Evolutionary conservation across 2,113 vertebrate species (phyloP).

Genomic region (Eidolon helvum): DNA sequence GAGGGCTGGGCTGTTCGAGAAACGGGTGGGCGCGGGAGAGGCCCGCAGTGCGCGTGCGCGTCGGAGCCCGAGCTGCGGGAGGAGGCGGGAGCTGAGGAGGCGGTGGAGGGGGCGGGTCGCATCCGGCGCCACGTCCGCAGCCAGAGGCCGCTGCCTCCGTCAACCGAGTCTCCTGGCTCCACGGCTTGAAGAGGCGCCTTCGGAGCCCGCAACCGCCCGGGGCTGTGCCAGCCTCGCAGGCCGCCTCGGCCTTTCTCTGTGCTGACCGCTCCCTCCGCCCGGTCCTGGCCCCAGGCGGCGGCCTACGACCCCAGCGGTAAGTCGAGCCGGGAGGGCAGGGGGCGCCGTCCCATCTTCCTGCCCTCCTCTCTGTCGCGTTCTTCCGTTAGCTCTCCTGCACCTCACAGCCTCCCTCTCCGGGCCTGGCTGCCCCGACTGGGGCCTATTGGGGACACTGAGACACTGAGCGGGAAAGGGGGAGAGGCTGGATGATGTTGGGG

Average conservation of each 20-base stretch:
- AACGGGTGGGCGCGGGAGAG: conserved; percentile 24
- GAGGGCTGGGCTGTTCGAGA: not conserved
- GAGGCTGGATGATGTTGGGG: not conserved
- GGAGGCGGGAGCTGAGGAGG: conserved; percentile 56
- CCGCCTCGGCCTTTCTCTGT: not conserved
- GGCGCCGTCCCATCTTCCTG: not conserved
- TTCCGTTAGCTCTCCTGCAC: not conserved
- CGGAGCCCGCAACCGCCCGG: not conserved
- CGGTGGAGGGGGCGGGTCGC: conserved; percentile 73
- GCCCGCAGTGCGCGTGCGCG: conserved; percentile 41
- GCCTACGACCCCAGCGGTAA: conserved; percentile 52
- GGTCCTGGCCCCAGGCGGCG: not conserved
- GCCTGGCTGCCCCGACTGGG: not conserved
- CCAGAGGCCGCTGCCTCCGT: conserved; percentile 56
- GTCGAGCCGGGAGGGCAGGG: not conserved
- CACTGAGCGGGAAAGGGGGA: not conserved
- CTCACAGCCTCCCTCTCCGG: not conserved
- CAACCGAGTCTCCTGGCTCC: not conserved
- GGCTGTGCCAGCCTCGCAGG: conserved; percentile 10
- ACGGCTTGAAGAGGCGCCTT: not conserved
- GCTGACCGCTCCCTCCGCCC: not conserved
- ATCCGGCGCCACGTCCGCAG: conserved; percentile 85
- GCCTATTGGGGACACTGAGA: not conserved
- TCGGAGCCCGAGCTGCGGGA: not conserved
- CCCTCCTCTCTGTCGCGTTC: not conserved